Evolutionary conservation across 2,888 invertebrate species (phyloP).

Genomic region (Syritta pipiens): DNA sequence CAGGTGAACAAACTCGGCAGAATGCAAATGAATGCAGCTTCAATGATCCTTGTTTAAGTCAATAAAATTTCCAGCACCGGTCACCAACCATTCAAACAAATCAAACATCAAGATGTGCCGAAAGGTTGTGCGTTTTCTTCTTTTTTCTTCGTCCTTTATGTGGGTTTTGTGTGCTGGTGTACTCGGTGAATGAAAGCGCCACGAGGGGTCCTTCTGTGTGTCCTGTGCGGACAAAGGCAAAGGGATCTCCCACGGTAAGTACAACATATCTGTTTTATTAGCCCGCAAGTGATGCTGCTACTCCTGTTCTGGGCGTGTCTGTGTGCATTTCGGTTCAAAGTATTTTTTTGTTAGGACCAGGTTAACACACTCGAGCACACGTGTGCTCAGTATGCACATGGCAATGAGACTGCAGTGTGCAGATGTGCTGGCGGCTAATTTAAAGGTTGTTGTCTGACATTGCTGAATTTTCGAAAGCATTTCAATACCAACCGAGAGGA

Average conservation of each 20-base stretch:
- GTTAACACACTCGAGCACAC: neutral
- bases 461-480: no score
- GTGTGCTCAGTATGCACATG: neutral
- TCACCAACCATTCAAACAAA: slow-evolving; percentile 30
- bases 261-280: slow-evolving; percentile 29
- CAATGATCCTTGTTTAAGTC: slow-evolving; percentile 67
- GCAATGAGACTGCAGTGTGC: neutral
- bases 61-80: slow-evolving; percentile 56
- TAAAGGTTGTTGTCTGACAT: no score
- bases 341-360: slow-evolving; percentile 3
- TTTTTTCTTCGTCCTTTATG: neutral
- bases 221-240: slow-evolving; percentile 26
- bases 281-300: slow-evolving; percentile 4
- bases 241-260: slow-evolving; percentile 20
- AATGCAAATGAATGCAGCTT: slow-evolving; percentile 51
- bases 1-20: slow-evolving; percentile 43
- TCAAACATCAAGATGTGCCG: slow-evolving; percentile 44
- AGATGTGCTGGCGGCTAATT: neutral
- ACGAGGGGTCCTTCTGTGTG: neutral
- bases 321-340: neutral
- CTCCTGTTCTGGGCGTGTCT: neutral
- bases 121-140: slow-evolving; percentile 43
- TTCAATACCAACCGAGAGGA: no score
- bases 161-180: slow-evolving; percentile 9
- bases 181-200: slow-evolving; percentile 41